These are phyloP conservation scores for Acomys russatus DNA, from an alignment of 2,797 vertebrate species.

Conservation along the genomic window DNA sequence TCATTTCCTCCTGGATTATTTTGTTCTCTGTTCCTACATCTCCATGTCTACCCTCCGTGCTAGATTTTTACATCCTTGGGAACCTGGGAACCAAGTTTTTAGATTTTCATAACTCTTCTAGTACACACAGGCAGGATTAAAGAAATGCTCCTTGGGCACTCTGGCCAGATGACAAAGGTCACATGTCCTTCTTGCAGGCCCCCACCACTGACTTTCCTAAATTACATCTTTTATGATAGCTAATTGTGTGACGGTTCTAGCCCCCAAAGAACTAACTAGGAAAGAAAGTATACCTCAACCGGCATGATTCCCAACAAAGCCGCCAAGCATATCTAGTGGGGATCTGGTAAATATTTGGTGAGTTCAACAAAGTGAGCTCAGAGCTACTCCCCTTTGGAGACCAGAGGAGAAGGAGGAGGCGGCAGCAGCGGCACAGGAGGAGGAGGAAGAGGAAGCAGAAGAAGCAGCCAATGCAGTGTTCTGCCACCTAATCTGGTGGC, in stretches of 20 bases:
- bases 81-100: neutral
- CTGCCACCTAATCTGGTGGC: constrained; percentile 45
- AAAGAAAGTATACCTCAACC: neutral
- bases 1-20: neutral
- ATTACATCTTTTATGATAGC: constrained; percentile 36
- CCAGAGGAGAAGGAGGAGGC: neutral
- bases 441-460: accelerated
- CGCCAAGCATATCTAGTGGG: constrained; percentile 51
- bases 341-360: constrained; percentile 72
- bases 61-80: neutral
- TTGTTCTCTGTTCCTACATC: accelerated
- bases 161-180: neutral
- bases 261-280: constrained; percentile 26
- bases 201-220: neutral
- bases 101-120: neutral
- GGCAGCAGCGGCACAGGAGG: accelerated
- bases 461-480: neutral
- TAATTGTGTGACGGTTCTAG: constrained; percentile 52
- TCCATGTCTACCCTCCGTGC: neutral
- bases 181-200: neutral
- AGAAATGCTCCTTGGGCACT: neutral
- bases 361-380: constrained; percentile 72
- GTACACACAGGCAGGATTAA: neutral
- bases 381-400: constrained; percentile 45
- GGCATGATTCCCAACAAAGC: constrained; percentile 36